Evolutionary conservation across 2,113 vertebrate species (phyloP).

Genomic region (Beaufortia kweichowensis): DNA sequence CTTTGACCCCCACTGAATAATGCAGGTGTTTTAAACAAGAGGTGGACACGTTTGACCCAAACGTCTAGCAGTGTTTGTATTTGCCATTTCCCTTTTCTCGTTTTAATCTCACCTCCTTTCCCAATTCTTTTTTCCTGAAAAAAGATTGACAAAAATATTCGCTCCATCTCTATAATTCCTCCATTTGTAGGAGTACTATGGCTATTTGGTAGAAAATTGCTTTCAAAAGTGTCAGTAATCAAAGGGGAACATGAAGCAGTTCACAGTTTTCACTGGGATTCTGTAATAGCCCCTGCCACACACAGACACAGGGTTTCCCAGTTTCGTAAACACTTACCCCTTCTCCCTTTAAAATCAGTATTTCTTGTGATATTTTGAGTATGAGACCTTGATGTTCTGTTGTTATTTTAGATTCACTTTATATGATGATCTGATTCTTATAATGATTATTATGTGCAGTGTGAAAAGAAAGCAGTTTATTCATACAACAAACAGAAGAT

Average conservation of each 20-base stretch:
- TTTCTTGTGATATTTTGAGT: not conserved
- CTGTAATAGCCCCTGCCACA: constrained; percentile 10
- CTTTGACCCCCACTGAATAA: constrained; percentile 33
- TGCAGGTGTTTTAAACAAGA: constrained; percentile 4
- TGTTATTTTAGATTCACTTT: not conserved
- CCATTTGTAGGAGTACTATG: constrained; percentile 4
- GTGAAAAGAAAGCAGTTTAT: constrained; percentile 4
- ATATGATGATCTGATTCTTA: not conserved
- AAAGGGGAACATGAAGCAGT: not conserved
- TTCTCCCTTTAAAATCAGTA: constrained; percentile 31
- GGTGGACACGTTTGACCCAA: not conserved
- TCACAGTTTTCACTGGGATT: not conserved
- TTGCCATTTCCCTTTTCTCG: constrained; percentile 10
- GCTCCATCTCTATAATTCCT: constrained; percentile 24
- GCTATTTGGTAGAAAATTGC: constrained; percentile 37
- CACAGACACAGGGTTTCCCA: not conserved
- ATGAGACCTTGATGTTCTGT: not conserved
- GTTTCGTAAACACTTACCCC: constrained; percentile 16
- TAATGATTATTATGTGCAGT: constrained; percentile 13
- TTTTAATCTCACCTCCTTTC: not conserved
- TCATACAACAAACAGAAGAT: not conserved
- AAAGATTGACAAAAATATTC: constrained; percentile 13
- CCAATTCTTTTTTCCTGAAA: not conserved
- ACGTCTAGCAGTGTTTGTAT: not conserved
- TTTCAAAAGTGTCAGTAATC: constrained; percentile 19